Percentiles rank a stretch among this genome's conserved stretches.
phyloP scores from a whole-genome alignment of 2,113 vertebrate genomes.

The Pelecanoides urinatrix region DNA sequence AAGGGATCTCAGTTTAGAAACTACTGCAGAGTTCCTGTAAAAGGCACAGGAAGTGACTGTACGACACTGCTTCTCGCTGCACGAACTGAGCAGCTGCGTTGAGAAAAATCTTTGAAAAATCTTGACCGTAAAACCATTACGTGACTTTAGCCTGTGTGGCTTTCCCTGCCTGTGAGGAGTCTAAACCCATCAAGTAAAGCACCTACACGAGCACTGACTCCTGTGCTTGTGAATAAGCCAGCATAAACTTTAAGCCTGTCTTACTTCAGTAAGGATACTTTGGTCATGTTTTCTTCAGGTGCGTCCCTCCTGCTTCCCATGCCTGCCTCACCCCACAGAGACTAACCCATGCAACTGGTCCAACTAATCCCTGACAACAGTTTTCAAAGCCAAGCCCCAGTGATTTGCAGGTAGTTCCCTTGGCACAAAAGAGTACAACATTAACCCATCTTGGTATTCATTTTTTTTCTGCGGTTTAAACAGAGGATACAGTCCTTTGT shows the following conservation, averaged over 20 bases:
- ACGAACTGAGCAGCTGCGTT: accelerated
- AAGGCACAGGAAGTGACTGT: not conserved
- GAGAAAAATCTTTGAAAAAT: not conserved
- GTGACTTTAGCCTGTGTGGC: not conserved
- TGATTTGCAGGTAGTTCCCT: not conserved
- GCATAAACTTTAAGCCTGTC: not conserved
- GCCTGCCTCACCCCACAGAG: not conserved
- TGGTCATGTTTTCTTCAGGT: not conserved
- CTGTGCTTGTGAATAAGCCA: not conserved
- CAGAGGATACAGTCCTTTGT: not conserved
- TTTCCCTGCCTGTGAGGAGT: not conserved
- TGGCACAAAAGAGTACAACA: not conserved
- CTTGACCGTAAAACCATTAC: not conserved
- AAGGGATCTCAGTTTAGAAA: not conserved
- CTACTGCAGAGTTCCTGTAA: not conserved
- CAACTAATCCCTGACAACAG: not conserved
- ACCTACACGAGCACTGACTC: not conserved
- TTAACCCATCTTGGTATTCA: not conserved
- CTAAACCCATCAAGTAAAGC: not conserved
- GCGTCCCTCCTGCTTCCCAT: not conserved
- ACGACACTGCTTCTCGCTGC: not conserved
- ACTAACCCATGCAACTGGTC: not conserved
- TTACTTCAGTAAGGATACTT: not conserved
- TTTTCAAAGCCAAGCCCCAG: not conserved
- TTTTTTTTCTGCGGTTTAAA: not conserved